phyloP scores from a whole-genome alignment of 2,113 vertebrate genomes.

The Alces alces region DNA sequence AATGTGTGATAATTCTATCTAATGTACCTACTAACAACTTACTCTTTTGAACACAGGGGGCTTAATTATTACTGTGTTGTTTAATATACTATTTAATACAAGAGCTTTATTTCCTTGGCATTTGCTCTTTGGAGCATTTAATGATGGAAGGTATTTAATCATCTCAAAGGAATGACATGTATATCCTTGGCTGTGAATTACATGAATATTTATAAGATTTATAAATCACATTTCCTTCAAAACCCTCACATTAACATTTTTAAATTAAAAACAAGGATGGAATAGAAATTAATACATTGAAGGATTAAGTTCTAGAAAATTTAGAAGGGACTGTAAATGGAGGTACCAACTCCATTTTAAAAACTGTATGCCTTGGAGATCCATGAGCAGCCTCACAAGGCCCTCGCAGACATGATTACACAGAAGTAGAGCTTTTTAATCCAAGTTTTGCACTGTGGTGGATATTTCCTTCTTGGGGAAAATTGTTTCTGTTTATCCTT shows the following conservation, averaged over 20 bases:
- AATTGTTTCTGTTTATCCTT: not conserved
- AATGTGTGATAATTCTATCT: not conserved
- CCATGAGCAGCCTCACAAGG: not conserved
- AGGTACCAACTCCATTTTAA: not conserved
- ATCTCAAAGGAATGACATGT: not conserved
- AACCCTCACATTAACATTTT: not conserved
- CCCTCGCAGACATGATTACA: too few species aligned
- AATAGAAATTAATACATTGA: not conserved
- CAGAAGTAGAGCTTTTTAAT: fast-evolving
- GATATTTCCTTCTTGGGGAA: not conserved
- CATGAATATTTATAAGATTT: slow-evolving; percentile 40
- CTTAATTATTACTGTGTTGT: not conserved
- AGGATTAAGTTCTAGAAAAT: not conserved
- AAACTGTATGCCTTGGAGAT: not conserved
- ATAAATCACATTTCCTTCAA: slow-evolving; percentile 39
- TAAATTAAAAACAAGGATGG: not conserved
- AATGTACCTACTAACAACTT: not conserved
- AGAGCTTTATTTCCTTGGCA: not conserved
- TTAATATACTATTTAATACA: not conserved
- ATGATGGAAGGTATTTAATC: slow-evolving; percentile 12
- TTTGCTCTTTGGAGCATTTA: not conserved
- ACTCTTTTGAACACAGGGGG: not conserved
- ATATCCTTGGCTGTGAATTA: not conserved
- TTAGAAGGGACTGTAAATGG: not conserved
- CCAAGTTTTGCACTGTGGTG: not conserved